These are phyloP conservation scores for Phenganax marumi DNA, from an alignment of 92 coral and sea anemone genomes.

Conservation along the genomic window DNA sequence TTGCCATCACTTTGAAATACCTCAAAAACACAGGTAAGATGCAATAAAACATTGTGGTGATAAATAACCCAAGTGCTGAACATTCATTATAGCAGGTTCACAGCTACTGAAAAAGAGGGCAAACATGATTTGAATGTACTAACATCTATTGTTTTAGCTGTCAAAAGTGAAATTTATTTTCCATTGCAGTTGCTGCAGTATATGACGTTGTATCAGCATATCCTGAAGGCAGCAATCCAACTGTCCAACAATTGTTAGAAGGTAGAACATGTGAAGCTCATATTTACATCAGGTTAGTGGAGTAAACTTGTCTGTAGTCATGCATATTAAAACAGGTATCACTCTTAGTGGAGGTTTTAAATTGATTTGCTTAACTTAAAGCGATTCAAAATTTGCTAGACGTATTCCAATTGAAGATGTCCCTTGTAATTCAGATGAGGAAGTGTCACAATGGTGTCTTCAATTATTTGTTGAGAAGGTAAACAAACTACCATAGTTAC, in stretches of 20 bases:
- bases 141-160: too few relatives aligned
- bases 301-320: not conserved
- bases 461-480: conserved; percentile 79
- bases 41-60: not conserved
- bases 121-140: too few relatives aligned
- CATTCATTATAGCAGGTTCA: too few relatives aligned
- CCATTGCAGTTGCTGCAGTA: conserved; percentile 69
- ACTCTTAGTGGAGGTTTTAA: not conserved
- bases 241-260: conserved; percentile 59
- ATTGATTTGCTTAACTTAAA: not conserved
- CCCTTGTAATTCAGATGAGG: conserved; percentile 71
- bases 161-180: not conserved
- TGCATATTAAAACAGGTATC: not conserved
- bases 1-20: conserved; percentile 74
- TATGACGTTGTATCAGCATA: conserved; percentile 88
- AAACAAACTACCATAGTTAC: not conserved
- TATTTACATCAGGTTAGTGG: conserved; percentile 66
- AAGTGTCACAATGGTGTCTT: conserved; percentile 76
- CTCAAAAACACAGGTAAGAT: conserved; percentile 69
- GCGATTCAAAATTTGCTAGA: conserved; percentile 38
- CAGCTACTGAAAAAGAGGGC: too few relatives aligned
- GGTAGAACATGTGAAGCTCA: conserved; percentile 78
- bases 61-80: too few relatives aligned
- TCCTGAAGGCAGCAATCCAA: conserved; percentile 65
- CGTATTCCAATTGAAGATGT: conserved; percentile 73